A percentile compares a stretch with the other conserved stretches of the same genome.
Conservation (phyloP, 2,797 vertebrate genomes). For the Sebastes diaconus region DNA sequence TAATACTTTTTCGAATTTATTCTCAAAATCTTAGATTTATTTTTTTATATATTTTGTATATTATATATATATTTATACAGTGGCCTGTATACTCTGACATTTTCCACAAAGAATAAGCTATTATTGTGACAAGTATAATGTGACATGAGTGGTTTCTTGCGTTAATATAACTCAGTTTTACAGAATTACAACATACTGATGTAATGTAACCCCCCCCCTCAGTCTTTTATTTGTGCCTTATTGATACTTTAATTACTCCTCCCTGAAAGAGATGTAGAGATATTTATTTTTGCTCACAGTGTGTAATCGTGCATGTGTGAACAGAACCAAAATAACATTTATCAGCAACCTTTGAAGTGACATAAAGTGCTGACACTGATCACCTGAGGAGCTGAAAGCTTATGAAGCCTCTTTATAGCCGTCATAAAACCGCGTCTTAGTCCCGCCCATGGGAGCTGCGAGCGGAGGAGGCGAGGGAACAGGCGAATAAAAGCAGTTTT, state of each 20-base stretch:
- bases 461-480: too few species aligned
- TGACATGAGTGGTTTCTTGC: not conserved
- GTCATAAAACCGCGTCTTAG: too few species aligned
- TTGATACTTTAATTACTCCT: not conserved
- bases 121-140: not conserved
- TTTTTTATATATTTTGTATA: not conserved
- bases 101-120: not conserved
- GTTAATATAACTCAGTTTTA: not conserved
- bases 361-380: too few species aligned
- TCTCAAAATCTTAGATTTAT: not conserved
- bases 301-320: too few species aligned
- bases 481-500: too few species aligned
- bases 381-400: too few species aligned
- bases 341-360: too few species aligned
- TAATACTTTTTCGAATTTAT: not conserved
- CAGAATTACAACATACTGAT: not conserved
- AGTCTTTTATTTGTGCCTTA: not conserved
- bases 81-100: not conserved
- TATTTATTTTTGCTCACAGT: too few species aligned
- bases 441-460: too few species aligned
- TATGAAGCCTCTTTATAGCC: too few species aligned
- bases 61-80: not conserved
- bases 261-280: not conserved
- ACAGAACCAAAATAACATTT: too few species aligned
- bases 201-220: not conserved